Evolutionary conservation across 2,888 invertebrate genomes (phyloP), one percentile per base, ranked within the genome.

Genomic region (Caenorhabditis sp.): DNA sequence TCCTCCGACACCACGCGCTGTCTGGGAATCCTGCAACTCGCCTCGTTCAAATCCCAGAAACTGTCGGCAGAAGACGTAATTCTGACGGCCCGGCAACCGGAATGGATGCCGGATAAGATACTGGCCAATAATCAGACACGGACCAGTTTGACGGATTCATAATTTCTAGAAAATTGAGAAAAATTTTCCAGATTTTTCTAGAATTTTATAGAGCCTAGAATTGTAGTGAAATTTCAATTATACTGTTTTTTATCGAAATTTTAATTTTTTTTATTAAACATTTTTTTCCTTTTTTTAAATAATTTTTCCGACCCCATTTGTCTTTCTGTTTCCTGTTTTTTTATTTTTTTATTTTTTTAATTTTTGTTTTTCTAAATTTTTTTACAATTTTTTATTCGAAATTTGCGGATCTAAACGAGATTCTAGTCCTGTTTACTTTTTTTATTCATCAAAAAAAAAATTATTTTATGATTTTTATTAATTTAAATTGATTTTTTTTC

Each of bases 21-120:
- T 26, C 62, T 82, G 5, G 81, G 81, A 55, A 40, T 82, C 28
- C 68, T 82, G 9, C 81, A 77, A 72, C 68, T 82, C 18, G 55
- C 77, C 13, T 65, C 77, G 18, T 82, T 82, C 58, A 72, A 68
- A 68, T 53, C 61, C 1, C 5, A 51, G 0, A 77, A 77, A 20
- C 47, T 77, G 32, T 51, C 40, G 24, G 67, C 77, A 1, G 72
- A 72, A 37, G 65, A 58, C 20, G 62, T 82, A 4, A 2, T 35
- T 6, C 13, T 77, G 18, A 53, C 24, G 0, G 62, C 64, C 4
- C 44, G 53, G 24, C 64, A 82, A 44, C 81, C 81, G 0, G 68
- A 77, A 71, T 82, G 81, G 81, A 77, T 82, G 77, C 81, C 81
- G 0, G 81, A 82, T 20, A 82, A 81, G 40, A 81, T 81, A 71